These are phyloP conservation scores for Plebejus anna DNA, from an alignment of 2,888 invertebrate species.

Conservation along the genomic window DNA sequence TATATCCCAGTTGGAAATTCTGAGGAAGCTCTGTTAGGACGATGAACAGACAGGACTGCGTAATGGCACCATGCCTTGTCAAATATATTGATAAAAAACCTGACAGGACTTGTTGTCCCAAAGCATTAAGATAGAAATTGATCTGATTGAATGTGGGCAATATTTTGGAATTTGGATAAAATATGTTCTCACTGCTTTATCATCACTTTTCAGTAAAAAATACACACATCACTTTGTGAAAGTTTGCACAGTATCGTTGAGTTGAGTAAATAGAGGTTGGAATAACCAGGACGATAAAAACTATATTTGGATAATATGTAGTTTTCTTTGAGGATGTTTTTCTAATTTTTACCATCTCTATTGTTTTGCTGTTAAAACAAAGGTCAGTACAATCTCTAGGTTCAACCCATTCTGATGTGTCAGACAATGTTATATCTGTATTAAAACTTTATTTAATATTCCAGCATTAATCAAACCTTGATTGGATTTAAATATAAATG, in stretches of 20 bases:
- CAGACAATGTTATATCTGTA: conserved; percentile 64
- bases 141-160: conserved; percentile 35
- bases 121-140: background rate
- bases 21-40: background rate
- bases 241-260: conserved; percentile 53
- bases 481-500: conserved; percentile 71
- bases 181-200: conserved; percentile 64
- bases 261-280: conserved; percentile 43
- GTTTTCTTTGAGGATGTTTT: conserved; percentile 49
- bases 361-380: conserved; percentile 43
- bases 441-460: conserved; percentile 79
- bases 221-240: conserved; percentile 63
- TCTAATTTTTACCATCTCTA: conserved; percentile 41
- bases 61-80: background rate
- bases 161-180: conserved; percentile 42
- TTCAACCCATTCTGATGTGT: conserved; percentile 64
- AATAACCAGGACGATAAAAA: conserved; percentile 43
- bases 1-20: background rate
- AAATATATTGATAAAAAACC: background rate
- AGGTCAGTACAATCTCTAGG: conserved; percentile 74
- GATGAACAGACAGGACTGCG: background rate
- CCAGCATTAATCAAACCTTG: conserved; percentile 75
- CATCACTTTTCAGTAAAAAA: conserved; percentile 73
- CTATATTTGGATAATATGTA: conserved; percentile 46
- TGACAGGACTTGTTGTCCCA: background rate